phyloP scores from a whole-genome alignment of 2,113 vertebrate species.

The Halichoeres trimaculatus region DNA sequence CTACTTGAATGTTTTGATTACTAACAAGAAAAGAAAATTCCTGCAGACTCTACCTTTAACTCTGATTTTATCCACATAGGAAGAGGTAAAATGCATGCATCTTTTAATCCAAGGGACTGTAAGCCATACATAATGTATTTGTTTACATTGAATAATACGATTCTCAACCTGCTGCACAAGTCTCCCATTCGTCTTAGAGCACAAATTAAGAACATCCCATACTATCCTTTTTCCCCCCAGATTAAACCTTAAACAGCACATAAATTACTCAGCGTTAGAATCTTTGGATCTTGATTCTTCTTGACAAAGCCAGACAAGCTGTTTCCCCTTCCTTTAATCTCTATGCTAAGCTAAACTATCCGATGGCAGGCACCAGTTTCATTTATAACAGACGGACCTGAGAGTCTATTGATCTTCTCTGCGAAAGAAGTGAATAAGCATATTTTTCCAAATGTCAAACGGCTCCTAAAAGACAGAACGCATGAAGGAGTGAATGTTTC shows the following conservation, averaged over 20 bases:
- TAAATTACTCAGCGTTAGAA: not conserved
- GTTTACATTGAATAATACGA: too few species aligned
- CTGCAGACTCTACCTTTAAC: too few species aligned
- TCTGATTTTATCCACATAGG: too few species aligned
- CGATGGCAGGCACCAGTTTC: not conserved
- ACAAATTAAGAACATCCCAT: too few species aligned
- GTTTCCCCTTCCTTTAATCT: not conserved
- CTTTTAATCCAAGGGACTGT: too few species aligned
- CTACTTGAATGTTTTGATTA: too few species aligned
- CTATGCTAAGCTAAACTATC: conserved; percentile 6
- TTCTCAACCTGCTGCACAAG: too few species aligned
- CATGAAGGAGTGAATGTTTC: not conserved
- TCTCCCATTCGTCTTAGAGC: not conserved
- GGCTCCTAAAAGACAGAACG: conserved; percentile 15
- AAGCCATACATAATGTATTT: too few species aligned
- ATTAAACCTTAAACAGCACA: not conserved
- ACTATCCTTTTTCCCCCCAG: not conserved
- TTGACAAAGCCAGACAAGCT: not conserved
- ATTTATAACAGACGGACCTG: not conserved
- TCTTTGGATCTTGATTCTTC: conserved; percentile 8
- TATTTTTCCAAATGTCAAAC: conserved; percentile 31
- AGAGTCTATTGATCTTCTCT: not conserved
- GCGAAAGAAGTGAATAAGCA: not conserved
- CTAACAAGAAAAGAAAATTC: too few species aligned
- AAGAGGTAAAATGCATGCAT: too few species aligned